Evolutionary conservation across 35 echinoderm and acorn worm species (phyloP).

Genomic region (Heliocidaris tuberculata): DNA sequence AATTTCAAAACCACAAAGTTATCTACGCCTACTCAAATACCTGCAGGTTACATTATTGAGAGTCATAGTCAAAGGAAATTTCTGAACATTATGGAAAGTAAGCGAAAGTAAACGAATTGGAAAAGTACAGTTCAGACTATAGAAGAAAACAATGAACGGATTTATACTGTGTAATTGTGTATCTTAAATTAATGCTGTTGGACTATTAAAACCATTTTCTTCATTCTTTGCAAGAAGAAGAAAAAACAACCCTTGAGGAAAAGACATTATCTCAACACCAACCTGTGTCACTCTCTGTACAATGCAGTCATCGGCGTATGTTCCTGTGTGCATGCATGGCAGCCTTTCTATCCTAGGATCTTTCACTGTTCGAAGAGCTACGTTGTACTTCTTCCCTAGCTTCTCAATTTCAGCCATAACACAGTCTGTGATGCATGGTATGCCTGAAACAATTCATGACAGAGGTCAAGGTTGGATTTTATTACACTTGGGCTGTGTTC

Average conservation of each 20-base stretch:
- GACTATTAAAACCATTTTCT: too few species aligned
- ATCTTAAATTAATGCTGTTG: too few species aligned
- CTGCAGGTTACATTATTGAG: too few species aligned
- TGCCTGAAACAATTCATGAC: conserved; percentile 63
- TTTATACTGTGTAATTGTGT: too few species aligned
- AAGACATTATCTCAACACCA: background rate
- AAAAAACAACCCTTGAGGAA: too few species aligned
- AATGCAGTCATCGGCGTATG: conserved; percentile 95
- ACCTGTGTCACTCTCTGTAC: conserved; percentile 97
- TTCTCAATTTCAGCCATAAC: conserved; percentile 97
- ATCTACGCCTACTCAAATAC: too few species aligned
- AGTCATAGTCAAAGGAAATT: too few species aligned
- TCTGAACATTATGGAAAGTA: too few species aligned
- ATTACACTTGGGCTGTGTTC: too few species aligned
- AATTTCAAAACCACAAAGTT: too few species aligned
- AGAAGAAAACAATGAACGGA: too few species aligned
- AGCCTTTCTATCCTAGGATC: conserved; percentile 90
- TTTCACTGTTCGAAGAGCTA: conserved; percentile 83
- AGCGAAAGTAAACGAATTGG: background rate
- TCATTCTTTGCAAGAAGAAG: too few species aligned
- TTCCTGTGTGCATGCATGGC: conserved; percentile 90
- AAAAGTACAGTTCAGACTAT: background rate
- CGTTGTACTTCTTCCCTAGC: conserved; percentile 87
- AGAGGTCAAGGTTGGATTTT: background rate
- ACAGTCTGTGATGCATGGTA: conserved; percentile 98